Evolutionary conservation across 2,797 vertebrate species (phyloP).

Genomic region (Sebastes kiyomatsui): DNA sequence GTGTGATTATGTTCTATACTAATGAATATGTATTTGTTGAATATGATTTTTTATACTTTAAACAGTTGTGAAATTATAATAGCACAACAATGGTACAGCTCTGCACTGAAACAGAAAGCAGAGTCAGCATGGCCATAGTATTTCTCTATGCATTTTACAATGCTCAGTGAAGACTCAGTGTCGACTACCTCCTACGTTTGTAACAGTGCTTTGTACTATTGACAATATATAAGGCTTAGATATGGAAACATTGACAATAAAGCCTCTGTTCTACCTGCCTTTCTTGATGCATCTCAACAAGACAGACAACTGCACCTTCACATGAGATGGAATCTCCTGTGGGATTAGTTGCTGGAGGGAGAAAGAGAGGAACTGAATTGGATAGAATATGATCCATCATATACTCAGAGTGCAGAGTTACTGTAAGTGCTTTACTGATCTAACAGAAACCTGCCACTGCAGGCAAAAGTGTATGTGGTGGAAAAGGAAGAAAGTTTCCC

Average conservation of each 20-base stretch:
- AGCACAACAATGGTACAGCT: constrained; percentile 64
- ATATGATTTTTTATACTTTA: constrained; percentile 69
- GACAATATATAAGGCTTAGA: constrained; percentile 52
- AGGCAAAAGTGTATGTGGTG: neutral
- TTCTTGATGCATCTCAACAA: neutral
- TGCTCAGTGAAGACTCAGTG: constrained; percentile 66
- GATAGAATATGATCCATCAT: constrained; percentile 28
- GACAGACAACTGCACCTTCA: constrained; percentile 6
- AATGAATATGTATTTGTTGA: constrained; percentile 56
- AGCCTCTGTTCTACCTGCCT: constrained; percentile 57
- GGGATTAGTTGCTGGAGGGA: constrained; percentile 21
- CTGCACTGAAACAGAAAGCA: constrained; percentile 61
- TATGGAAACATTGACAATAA: constrained; percentile 66
- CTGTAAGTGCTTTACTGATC: constrained; percentile 2
- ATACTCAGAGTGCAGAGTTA: constrained; percentile 8
- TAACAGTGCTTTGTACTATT: constrained; percentile 72
- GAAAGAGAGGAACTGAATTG: constrained; percentile 3
- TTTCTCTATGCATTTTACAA: constrained; percentile 77
- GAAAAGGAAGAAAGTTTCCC: neutral
- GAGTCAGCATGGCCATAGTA: constrained; percentile 68
- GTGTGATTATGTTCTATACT: constrained; percentile 54
- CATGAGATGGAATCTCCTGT: neutral
- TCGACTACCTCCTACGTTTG: constrained; percentile 79
- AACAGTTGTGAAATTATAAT: constrained; percentile 54
- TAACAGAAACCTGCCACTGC: constrained; percentile 1